A percentile compares a stretch with the other conserved stretches of the same genome.
Evolutionary conservation across 2,797 vertebrate genomes (phyloP).

Genomic region (Thunnus albacares): DNA sequence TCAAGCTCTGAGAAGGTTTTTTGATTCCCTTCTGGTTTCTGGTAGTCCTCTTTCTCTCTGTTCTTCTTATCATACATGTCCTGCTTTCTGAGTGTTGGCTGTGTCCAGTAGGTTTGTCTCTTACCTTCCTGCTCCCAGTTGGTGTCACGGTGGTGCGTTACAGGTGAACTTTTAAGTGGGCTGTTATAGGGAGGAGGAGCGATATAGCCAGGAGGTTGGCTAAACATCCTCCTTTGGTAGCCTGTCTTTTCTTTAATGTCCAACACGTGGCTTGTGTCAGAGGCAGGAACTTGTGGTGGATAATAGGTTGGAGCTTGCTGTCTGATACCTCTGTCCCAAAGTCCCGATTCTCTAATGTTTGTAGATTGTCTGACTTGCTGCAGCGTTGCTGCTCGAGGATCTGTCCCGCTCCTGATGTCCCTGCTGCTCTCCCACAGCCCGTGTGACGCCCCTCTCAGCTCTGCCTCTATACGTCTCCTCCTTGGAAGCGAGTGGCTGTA

Average conservation of each 20-base stretch:
- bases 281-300: constrained; percentile 43
- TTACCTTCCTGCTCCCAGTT: constrained; percentile 56
- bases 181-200: constrained; percentile 84
- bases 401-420: constrained; percentile 48
- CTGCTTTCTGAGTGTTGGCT: constrained; percentile 45
- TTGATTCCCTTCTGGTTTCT: constrained; percentile 42
- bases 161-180: constrained; percentile 62
- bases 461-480: constrained; percentile 76
- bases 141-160: constrained; percentile 34
- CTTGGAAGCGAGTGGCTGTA: constrained; percentile 83
- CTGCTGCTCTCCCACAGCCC: constrained; percentile 56
- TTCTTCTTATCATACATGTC: constrained; percentile 40
- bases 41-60: constrained; percentile 35
- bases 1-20: constrained; percentile 37
- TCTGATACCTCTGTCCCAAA: constrained; percentile 63
- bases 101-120: constrained; percentile 57
- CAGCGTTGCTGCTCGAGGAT: constrained; percentile 46
- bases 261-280: constrained; percentile 39
- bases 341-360: constrained; percentile 60
- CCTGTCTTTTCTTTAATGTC: constrained; percentile 61
- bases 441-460: constrained; percentile 66
- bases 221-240: constrained; percentile 71
- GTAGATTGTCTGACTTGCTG: constrained; percentile 63
- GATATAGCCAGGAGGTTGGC: constrained; percentile 83
- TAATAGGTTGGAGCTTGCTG: constrained; percentile 47